Evolutionary conservation across 2,113 vertebrate genomes (phyloP).

Genomic region (Vombatus ursinus): DNA sequence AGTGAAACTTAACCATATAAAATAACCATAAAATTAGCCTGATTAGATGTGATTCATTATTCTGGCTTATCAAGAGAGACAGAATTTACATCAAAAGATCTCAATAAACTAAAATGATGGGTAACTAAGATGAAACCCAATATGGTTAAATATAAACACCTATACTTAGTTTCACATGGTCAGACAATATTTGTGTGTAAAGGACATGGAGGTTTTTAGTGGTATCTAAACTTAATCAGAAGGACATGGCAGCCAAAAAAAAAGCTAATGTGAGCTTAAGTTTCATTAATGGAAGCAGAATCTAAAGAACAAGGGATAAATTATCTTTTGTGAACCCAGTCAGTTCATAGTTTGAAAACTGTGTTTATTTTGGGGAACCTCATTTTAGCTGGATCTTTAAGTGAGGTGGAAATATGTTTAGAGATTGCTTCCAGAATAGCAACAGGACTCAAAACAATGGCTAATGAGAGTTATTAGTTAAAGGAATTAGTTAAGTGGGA

Average conservation of each 20-base stretch:
- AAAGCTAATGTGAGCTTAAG: too few relatives aligned
- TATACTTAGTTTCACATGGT: background rate
- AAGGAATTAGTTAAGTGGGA: too few relatives aligned
- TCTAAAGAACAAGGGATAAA: background rate
- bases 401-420: background rate
- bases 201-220: background rate
- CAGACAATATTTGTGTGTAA: background rate
- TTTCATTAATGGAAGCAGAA: background rate
- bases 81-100: background rate
- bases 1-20: background rate
- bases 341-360: background rate
- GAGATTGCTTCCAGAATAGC: background rate
- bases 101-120: background rate
- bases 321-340: background rate
- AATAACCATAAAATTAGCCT: background rate
- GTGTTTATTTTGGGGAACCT: background rate
- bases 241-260: too few relatives aligned
- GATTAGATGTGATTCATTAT: background rate
- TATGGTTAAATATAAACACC: background rate
- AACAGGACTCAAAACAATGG: background rate
- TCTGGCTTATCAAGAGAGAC: background rate
- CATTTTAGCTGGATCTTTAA: background rate
- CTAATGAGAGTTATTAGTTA: background rate
- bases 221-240: background rate
- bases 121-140: background rate